Evolutionary conservation across 2,797 vertebrate species (phyloP).

Genomic region (Trichosurus vulpecula): DNA sequence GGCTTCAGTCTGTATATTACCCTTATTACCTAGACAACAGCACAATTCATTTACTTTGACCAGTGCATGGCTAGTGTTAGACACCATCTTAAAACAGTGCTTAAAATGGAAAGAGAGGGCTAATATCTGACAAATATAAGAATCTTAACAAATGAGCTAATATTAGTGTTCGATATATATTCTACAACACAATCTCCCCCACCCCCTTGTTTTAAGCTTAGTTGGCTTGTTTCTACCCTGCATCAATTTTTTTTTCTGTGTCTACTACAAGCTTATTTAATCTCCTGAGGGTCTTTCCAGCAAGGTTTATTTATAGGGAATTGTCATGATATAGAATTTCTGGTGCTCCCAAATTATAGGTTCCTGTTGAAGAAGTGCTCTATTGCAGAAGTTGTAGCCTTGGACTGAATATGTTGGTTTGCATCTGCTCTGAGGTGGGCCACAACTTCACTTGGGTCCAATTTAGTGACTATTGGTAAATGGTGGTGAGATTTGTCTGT

Average conservation of each 20-base stretch:
- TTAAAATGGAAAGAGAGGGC: not conserved
- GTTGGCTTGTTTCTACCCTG: not conserved
- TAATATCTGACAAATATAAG: not conserved
- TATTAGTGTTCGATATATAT: not conserved
- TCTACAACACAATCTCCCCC: not conserved
- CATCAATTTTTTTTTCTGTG: not conserved
- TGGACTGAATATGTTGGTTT: not conserved
- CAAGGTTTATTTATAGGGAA: not conserved
- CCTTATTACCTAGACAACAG: not conserved
- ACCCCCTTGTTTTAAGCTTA: not conserved
- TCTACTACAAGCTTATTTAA: not conserved
- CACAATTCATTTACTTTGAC: not conserved
- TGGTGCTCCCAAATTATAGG: not conserved
- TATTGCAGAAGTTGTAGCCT: not conserved
- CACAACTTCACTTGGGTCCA: not conserved
- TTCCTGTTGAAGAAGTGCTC: not conserved
- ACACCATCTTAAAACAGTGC: not conserved
- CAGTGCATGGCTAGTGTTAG: not conserved
- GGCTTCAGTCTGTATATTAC: not conserved
- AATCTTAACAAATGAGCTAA: not conserved
- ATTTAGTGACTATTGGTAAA: not conserved
- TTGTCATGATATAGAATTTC: not conserved
- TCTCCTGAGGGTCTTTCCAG: not conserved
- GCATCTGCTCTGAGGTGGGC: not conserved
- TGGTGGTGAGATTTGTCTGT: not conserved